phyloP scores from a whole-genome alignment of 2,888 invertebrate genomes.

The Oscheius sp. region DNA sequence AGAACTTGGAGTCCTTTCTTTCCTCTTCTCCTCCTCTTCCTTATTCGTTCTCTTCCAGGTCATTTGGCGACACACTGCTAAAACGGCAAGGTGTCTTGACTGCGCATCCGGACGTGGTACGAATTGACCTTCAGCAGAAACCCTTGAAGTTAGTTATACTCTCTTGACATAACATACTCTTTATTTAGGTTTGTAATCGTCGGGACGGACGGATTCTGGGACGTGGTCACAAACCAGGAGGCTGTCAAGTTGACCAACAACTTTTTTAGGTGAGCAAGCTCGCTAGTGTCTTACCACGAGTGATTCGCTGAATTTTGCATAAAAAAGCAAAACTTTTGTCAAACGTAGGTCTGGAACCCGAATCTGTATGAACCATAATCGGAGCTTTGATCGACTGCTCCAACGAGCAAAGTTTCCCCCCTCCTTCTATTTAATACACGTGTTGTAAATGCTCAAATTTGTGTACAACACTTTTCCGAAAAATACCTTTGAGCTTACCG shows the following conservation, averaged over 20 bases:
- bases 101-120: conserved; percentile 92
- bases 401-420: too few species aligned
- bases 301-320: too few species aligned
- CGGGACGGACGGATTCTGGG: conserved; percentile 96
- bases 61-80: conserved; percentile 92
- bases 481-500: too few species aligned
- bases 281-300: too few species aligned
- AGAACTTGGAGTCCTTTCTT: not conserved
- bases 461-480: too few species aligned
- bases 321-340: too few species aligned
- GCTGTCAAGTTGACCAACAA: conserved; percentile 76
- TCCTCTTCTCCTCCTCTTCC: not conserved
- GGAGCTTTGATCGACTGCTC: not conserved
- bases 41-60: conserved; percentile 78
- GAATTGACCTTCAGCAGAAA: conserved; percentile 88
- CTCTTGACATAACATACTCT: not conserved
- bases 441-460: too few species aligned
- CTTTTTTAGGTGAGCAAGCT: conserved; percentile 40
- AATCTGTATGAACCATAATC: too few species aligned
- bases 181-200: conserved; percentile 84
- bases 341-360: too few species aligned
- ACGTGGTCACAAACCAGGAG: conserved; percentile 93
- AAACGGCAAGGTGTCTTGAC: conserved; percentile 93
- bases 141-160: conserved; percentile 76
- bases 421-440: too few species aligned